Conservation (phyloP, 2,888 invertebrate species). For the Eudemis profundana region DNA sequence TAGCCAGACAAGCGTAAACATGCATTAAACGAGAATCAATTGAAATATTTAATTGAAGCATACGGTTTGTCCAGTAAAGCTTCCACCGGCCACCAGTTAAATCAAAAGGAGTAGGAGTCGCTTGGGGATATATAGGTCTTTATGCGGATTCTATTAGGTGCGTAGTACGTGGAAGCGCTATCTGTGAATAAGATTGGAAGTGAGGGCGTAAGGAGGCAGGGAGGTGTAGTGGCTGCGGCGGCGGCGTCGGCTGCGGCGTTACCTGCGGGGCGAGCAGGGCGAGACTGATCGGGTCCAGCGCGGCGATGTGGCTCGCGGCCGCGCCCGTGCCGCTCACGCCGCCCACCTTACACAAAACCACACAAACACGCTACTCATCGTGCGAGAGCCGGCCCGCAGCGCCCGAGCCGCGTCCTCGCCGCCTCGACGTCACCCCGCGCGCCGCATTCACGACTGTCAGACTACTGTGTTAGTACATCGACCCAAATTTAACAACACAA, state of each 20-base stretch:
- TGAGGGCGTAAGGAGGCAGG: conserved; percentile 42
- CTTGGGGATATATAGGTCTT: conserved; percentile 28
- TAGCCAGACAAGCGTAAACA: conserved; percentile 75
- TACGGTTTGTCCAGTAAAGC: conserved; percentile 71
- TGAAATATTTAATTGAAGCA: conserved; percentile 72
- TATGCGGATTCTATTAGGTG: conserved; percentile 41
- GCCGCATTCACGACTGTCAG: conserved; percentile 47
- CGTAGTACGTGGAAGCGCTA: conserved; percentile 43
- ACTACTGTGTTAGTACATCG: conserved; percentile 43
- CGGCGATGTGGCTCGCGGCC: conserved; percentile 84
- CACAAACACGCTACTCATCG: conserved; percentile 84
- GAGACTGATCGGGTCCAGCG: conserved; percentile 85
- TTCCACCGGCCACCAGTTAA: conserved; percentile 76
- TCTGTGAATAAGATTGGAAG: conserved; percentile 48
- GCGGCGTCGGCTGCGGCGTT: conserved; percentile 61
- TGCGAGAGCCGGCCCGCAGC: conserved; percentile 69
- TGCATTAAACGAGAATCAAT: conserved; percentile 67
- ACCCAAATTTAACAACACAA: conserved; percentile 52
- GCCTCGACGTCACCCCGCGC: conserved; percentile 67
- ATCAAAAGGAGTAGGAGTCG: conserved; percentile 56
- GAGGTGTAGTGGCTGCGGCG: conserved; percentile 63
- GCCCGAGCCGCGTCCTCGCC: conserved; percentile 54
- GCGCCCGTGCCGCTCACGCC: conserved; percentile 85
- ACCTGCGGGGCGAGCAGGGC: conserved; percentile 84
- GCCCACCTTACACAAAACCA: conserved; percentile 87